These are phyloP conservation scores for Melanotaenia parkinsoni DNA, from an alignment of 2,797 vertebrate genomes.

Conservation along the genomic window DNA sequence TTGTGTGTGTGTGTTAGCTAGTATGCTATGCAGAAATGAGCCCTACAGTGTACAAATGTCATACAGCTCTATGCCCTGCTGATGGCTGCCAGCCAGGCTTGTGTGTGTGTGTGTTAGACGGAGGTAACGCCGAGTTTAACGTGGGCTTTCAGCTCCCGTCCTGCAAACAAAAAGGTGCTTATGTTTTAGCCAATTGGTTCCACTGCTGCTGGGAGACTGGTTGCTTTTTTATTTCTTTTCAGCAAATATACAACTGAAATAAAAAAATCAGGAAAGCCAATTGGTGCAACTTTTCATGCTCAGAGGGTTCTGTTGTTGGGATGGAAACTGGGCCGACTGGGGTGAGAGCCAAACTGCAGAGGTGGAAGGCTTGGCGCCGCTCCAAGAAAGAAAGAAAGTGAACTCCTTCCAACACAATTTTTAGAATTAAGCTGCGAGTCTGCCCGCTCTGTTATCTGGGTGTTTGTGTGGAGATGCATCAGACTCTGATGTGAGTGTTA, in stretches of 20 bases:
- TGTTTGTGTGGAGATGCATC: neutral
- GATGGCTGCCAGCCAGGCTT: conserved; percentile 40
- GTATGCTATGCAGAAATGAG: conserved; percentile 33
- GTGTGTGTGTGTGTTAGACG: conserved; percentile 13
- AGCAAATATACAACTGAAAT: conserved; percentile 38
- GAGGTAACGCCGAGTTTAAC: conserved; percentile 60
- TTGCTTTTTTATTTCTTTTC: conserved; percentile 23
- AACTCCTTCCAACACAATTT: neutral
- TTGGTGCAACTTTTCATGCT: conserved; percentile 43
- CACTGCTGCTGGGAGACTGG: conserved; percentile 36
- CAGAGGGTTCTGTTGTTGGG: conserved; percentile 28
- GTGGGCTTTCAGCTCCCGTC: conserved; percentile 32
- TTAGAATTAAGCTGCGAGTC: neutral
- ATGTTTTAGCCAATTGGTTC: conserved; percentile 71
- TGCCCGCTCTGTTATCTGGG: neutral
- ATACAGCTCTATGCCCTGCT: conserved; percentile 46
- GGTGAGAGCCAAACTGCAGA: conserved; percentile 5
- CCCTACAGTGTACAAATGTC: conserved; percentile 42
- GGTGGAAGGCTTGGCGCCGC: neutral
- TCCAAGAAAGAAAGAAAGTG: conserved; percentile 14
- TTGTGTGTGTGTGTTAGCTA: conserved; percentile 17
- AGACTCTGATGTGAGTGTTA: too few relatives aligned
- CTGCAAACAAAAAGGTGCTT: conserved; percentile 64
- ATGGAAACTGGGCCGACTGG: conserved; percentile 29
- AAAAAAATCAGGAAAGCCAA: conserved; percentile 31